Evolutionary conservation across 2,888 invertebrate genomes (phyloP), one percentile per base, ranked within the genome.

Genomic region (Megamerina dolium): DNA sequence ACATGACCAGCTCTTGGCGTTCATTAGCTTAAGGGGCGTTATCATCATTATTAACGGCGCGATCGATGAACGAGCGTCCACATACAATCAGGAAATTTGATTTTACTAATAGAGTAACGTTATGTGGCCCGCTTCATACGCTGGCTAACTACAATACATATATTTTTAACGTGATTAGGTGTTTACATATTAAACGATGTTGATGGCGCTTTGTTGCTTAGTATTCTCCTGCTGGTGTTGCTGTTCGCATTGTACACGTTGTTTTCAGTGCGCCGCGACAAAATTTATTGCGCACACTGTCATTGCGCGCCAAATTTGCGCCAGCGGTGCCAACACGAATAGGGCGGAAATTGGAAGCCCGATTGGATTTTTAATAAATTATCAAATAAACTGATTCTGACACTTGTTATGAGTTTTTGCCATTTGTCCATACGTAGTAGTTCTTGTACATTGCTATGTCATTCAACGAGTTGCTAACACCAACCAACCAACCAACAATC

Each of bases 11-110:
- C 63, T 57, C 54, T 53, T 53, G 63, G 64, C 63, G 57, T 64
- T 64, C 63, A 64, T 64, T 64, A 64, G 63, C 64, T 64, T 56
- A 58, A 58, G 63, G 64, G 63, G 63, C 63, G 63, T 63, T 55
- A 51, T 49, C 44, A 46, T 46, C 49, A 48, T 51, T 51, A 50
- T 53, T 49, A 60, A 56, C 57, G 46, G 52, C 53, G 49, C 48
- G 53, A 50, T 54, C 52, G 51, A 53, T 53, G 51, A 55, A 49
- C 40, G 44, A 43, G 34, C 21, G 14, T 29, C 23, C 6, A 23
- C 10, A 18, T 33, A 59, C 63, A 63, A 64, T 63, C 63, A 64
- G 63, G 63, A 64, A 64, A 64, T 64, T 64, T 61, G 63, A 64
- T 64, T 64, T 64, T 63, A 55, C 60, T 60, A 62, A 35, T 41